Conservation (phyloP, 2,888 invertebrate species). For the Lissonota sp. region DNA sequence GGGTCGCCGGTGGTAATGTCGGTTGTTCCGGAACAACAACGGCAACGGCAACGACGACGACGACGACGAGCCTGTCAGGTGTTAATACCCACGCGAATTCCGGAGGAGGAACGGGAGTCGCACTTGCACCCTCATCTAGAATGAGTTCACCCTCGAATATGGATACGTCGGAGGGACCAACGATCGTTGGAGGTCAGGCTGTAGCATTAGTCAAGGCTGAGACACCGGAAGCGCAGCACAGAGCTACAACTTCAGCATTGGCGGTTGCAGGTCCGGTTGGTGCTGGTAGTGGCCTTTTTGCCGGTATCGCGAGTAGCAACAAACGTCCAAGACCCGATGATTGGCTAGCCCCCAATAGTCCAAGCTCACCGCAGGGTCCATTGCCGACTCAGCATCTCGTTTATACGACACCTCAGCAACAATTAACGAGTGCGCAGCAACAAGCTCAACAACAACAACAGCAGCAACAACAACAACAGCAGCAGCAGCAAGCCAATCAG, state of each 20-base stretch:
- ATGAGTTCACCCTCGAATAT: conserved; percentile 84
- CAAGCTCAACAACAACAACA: conserved; percentile 66
- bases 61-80: conserved; percentile 9
- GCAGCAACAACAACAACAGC: conserved; percentile 62
- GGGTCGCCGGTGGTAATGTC: conserved; percentile 20
- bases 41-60: conserved; percentile 49
- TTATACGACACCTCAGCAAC: conserved; percentile 83
- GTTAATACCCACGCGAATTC: no score
- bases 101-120: conserved; percentile 80
- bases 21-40: conserved; percentile 49
- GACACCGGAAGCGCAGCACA: conserved; percentile 84
- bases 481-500: conserved; percentile 63
- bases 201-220: conserved; percentile 81
- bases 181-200: conserved; percentile 68
- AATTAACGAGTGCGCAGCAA: conserved; percentile 70
- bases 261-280: conserved; percentile 78
- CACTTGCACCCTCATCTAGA: conserved; percentile 83
- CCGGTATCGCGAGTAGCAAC: conserved; percentile 83
- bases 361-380: conserved; percentile 84
- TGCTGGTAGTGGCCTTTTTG: conserved; percentile 78
- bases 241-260: conserved; percentile 78
- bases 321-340: conserved; percentile 87
- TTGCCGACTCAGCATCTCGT: conserved; percentile 86
- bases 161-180: conserved; percentile 71
- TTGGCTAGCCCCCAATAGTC: conserved; percentile 88